These are phyloP conservation scores for Coracopsis vasa DNA, from an alignment of 2,113 vertebrate species.

Conservation along the genomic window DNA sequence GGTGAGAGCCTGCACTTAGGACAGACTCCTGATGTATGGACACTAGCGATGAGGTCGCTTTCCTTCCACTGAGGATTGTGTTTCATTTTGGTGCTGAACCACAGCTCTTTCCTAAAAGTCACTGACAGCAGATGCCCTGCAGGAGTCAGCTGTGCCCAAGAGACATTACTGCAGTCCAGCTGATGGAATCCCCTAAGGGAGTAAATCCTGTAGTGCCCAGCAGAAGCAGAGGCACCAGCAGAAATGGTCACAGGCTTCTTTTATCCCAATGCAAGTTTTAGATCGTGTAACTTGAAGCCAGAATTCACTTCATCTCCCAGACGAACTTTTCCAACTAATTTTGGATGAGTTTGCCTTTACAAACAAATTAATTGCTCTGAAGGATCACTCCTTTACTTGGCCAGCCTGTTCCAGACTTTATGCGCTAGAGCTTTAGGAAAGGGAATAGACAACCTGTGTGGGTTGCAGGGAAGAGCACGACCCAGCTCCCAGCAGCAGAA, in stretches of 20 bases:
- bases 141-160: neutral
- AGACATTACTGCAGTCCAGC: neutral
- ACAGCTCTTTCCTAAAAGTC: neutral
- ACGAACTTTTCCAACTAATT: neutral
- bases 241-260: constrained; percentile 19
- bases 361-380: neutral
- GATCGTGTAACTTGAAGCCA: neutral
- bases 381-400: neutral
- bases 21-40: rapidly evolving
- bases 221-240: constrained; percentile 21
- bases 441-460: neutral
- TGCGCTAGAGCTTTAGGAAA: neutral
- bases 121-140: neutral
- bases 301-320: neutral
- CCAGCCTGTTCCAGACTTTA: neutral
- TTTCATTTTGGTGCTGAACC: neutral
- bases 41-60: rapidly evolving
- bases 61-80: neutral
- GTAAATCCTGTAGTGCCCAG: neutral
- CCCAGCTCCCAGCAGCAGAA: neutral
- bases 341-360: neutral
- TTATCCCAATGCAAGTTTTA: neutral
- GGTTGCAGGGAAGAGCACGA: neutral
- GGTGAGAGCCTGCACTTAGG: neutral
- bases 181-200: constrained; percentile 3